Evolutionary conservation across 2,113 vertebrate genomes (phyloP).

Genomic region (Cyrtonyx montezumae): DNA sequence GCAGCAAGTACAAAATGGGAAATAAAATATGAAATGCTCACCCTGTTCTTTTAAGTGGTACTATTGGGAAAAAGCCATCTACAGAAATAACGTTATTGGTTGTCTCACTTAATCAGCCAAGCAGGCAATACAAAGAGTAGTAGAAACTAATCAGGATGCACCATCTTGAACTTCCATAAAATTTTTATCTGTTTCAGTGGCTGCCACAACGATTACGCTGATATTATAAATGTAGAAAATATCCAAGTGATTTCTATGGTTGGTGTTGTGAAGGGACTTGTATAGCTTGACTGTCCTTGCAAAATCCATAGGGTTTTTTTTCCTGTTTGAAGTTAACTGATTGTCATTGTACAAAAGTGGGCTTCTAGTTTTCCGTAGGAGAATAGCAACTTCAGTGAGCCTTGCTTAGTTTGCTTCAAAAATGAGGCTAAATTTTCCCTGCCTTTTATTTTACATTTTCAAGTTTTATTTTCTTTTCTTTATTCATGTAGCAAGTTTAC

Average conservation of each 20-base stretch:
- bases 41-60: not conserved
- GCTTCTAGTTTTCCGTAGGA: not conserved
- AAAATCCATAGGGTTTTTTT: conserved; percentile 26
- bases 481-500: not conserved
- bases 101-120: conserved; percentile 15
- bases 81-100: not conserved
- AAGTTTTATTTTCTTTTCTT: not conserved
- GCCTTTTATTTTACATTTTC: not conserved
- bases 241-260: conserved; percentile 5
- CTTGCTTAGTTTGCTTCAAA: not conserved
- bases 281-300: conserved; percentile 23
- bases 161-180: not conserved
- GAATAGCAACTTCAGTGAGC: not conserved
- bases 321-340: not conserved
- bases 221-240: not conserved
- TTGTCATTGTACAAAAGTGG: conserved; percentile 1
- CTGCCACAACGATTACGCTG: conserved; percentile 6
- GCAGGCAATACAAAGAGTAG: not conserved
- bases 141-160: not conserved
- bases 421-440: not conserved
- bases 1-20: not conserved
- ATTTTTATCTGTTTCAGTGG: not conserved
- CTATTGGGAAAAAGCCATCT: not conserved
- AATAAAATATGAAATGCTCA: not conserved
- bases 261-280: not conserved